Base-by-base conservation (phyloP, 2,113 vertebrate genomes). In the Entelurus aequoreus region DNA sequence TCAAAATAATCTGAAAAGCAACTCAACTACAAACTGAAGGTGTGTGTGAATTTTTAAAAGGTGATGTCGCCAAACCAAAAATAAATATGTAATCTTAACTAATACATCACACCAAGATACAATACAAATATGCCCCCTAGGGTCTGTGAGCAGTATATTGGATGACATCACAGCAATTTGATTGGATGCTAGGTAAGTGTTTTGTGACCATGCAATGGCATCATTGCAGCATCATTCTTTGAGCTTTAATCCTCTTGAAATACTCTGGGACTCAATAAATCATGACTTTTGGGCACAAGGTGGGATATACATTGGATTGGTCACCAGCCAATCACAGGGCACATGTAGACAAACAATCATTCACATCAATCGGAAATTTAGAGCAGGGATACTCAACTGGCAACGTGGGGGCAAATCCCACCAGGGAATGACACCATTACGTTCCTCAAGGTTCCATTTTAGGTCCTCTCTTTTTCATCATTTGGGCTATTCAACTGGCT, bases 151-250 rank as follows among this genome's bases (percentile, higher is more conserved):
- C 12, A 21, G n/a, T 44, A 21, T 9, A 44, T 28, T 40, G 40
- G 37, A 21, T 57, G 55, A 57, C 55, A 44, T 57, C 55, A 46
- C 21, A 12, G 16, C 19, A 44, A 57, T 44, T 2, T 16, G 11
- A 46, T 10, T 44, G 4, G 54, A 44, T 21, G 11, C 19, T 46
- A 7, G 6, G 9, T 12, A 44, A 5, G 7, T 57, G 16, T 44
- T 57, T 21, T 44, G n/a, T 13, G n/a, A 19, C 40, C 38, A 44
- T 46, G n/a, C 55, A 10, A 44, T 4, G 40, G 9, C 16, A 57
- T 57, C 55, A 57, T 57, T 12, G 40, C 40, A 12, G 55, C 16
- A 6, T 57, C 55, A 57, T 57, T 57, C 38, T 21, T 5, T 57
- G n/a, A 57, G 16, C 55, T 57, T 57, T 57, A 8, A 57, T 44